Base-by-base conservation (phyloP, 2,888 invertebrate genomes). In the Drosophila maculinotata region DNA sequence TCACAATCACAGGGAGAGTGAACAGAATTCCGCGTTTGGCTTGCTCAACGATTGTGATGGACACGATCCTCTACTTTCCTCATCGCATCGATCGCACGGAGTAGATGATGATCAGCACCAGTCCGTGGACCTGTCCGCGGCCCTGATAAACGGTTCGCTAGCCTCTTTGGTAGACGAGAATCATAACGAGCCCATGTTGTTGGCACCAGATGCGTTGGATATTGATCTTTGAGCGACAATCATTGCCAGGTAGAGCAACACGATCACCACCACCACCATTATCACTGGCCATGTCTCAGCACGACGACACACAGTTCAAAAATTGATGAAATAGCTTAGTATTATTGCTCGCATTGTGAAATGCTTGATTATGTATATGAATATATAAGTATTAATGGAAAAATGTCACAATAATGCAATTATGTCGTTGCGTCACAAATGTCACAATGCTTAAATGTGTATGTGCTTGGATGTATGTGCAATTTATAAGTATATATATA, bases 201-300 rank as follows among this genome's bases (percentile, higher is more conserved):
- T 92, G 23, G 92, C 93, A 23, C 91, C 93, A 3, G 93, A 93
- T 72, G 92, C 93, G 1, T 64, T 89, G 39, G 93, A 93, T 82
- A 89, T 93, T 92, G 71, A 90, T 92, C 54, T 80, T 5, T 86
- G 25, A 71, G 79, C 87, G n/a, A 39, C 10, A 6, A 35, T 54
- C 15, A 38, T 42, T 17, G 20, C 12, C 38, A 7, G 12, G 12
- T 10, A 14, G 7, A 48, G 23, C 14, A 20, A 28, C 26, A 8
- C 8, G 4, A 23, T 1, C 20, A 23, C 4, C 9, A n/a, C 4
- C 9, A 41, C 8, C 41, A 14, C 7, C 41, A 12, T 6, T 23
- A 33, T 14, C 41, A 20, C 26, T 28, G 42, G 28, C 42, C 42
- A 42, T 42, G 26, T 42, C 26, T 3, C 10, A 28, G 12, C 20